Evolutionary conservation across 1,140 invertebrate genomes (phyloP).

Genomic region (Heterodera schachtii): DNA sequence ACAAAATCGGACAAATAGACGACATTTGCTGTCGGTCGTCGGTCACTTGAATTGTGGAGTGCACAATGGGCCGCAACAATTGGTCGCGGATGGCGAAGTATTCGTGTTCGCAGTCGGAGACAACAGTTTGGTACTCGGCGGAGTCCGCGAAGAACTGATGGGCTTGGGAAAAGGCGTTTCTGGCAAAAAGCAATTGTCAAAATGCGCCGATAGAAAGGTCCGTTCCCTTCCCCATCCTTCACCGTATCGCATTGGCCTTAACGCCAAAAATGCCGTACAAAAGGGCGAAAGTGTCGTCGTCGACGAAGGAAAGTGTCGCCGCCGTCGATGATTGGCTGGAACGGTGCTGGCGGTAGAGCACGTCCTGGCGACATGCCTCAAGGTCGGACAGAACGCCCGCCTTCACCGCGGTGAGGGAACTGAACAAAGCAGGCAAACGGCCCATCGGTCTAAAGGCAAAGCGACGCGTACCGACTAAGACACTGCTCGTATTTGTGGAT

Average conservation of each 20-base stretch:
- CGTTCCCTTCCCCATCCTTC: background rate
- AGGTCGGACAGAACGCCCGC: constrained; percentile 55
- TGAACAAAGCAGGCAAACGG: constrained; percentile 35
- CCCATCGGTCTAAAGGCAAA: constrained; percentile 24
- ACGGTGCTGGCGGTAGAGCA: constrained; percentile 48
- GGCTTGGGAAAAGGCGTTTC: constrained; percentile 49
- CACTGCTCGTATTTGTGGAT: constrained; percentile 64
- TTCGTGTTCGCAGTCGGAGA: constrained; percentile 52
- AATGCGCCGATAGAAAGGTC: background rate
- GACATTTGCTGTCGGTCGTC: background rate
- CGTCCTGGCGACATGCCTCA: constrained; percentile 55
- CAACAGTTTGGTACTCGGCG: constrained; percentile 54
- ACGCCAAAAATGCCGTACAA: constrained; percentile 63
- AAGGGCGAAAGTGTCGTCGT: constrained; percentile 61
- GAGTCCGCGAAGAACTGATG: constrained; percentile 53
- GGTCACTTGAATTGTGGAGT: constrained; percentile 50
- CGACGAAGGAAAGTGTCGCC: constrained; percentile 34
- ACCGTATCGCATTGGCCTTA: constrained; percentile 59
- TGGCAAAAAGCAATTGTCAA: constrained; percentile 24
- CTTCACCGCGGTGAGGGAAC: constrained; percentile 63
- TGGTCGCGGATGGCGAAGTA: constrained; percentile 57
- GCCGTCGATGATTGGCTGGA: constrained; percentile 2
- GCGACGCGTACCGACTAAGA: constrained; percentile 52
- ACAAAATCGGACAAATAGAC: background rate
- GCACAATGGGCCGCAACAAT: constrained; percentile 55